These are phyloP conservation scores for Oncorhynchus clarkii DNA, from an alignment of 2,113 vertebrate genomes.

Conservation along the genomic window DNA sequence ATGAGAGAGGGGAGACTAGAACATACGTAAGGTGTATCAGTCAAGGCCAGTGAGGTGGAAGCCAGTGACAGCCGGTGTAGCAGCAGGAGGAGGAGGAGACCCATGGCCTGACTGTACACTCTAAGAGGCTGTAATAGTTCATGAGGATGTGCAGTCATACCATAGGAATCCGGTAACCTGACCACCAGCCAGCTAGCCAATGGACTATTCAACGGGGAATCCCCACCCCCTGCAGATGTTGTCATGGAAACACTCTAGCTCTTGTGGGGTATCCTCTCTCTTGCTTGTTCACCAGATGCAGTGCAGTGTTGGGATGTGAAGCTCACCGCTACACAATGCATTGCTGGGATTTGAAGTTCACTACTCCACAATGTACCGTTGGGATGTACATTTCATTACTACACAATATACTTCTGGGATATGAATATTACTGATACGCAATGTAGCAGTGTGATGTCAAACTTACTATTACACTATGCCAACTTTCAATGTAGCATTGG, in stretches of 20 bases:
- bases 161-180: constrained; percentile 12
- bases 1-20: no score
- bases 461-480: no score
- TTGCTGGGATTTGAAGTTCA: no score
- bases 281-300: constrained; percentile 37
- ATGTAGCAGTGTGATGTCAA: no score
- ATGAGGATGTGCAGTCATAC: constrained; percentile 28
- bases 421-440: no score
- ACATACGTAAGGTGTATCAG: no score
- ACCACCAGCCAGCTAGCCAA: constrained; percentile 46
- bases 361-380: neutral
- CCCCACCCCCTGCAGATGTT: constrained; percentile 74
- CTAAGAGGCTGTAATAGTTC: neutral
- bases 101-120: no score
- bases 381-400: neutral
- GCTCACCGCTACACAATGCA: no score
- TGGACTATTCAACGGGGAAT: constrained; percentile 60
- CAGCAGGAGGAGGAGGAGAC: no score
- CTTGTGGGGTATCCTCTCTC: constrained; percentile 56
- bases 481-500: no score
- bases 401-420: neutral
- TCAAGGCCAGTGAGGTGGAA: no score
- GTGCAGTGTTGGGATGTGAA: neutral
- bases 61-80: no score
- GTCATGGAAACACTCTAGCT: constrained; percentile 71